Evolutionary conservation across 2,888 invertebrate genomes (phyloP), one percentile per base, ranked within the genome.

Genomic region (Parapristionchus giblindavisi): DNA sequence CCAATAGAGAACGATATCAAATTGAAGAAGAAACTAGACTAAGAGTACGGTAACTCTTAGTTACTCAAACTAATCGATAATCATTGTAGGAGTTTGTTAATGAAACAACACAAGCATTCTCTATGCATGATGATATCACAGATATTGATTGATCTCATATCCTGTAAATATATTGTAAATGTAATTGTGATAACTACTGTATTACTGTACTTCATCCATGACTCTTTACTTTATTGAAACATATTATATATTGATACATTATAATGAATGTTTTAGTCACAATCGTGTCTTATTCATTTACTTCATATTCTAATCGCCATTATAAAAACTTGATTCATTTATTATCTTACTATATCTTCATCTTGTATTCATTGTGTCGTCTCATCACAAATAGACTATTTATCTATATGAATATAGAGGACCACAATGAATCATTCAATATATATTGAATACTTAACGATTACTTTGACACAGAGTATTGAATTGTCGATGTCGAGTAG

Each of bases 341-440:
- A 43, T 14, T 14, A 43, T 43, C 43, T 43, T 43, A 17, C 43
- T n/a, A 43, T 43, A 43, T 17, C 17, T 43, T 8, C 11, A 14
- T 14, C 17, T 43, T 43, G 8, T 17, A 43, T 36, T 21, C 6
- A 29, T 43, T 27, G 63, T 65, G 63, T 65, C 63, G 63, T 65
- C 17, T 17, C 21, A 43, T 65, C 63, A 65, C 63, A 43, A 43
- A 21, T 43, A 27, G 43, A 43, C 43, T 43, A 27, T 2, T 43
- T 65, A 65, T 43, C 38, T 61, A 21, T 43, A 17, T n/a, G n/a
- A n/a, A n/a, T n/a, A n/a, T n/a, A n/a, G n/a, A n/a, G n/a, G n/a
- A n/a, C n/a, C n/a, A n/a, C n/a, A n/a, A n/a, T n/a, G n/a, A n/a
- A n/a, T n/a, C n/a, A n/a, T n/a, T n/a, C n/a, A n/a, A n/a, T n/a